Evolutionary conservation across 1,140 invertebrate genomes (phyloP).

Genomic region (Heliconius melpomene): DNA sequence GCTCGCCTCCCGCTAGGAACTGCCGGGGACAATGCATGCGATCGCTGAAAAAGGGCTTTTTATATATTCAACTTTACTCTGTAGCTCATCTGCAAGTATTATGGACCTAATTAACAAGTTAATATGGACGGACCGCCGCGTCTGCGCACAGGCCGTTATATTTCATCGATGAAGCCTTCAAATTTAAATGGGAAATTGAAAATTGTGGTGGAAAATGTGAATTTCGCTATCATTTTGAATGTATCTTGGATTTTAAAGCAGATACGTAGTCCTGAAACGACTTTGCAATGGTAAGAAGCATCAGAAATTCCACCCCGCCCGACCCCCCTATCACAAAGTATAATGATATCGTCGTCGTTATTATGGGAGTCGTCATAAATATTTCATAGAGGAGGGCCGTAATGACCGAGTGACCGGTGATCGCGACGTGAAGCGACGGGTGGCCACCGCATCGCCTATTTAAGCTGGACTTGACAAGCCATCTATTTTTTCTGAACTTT

Average conservation of each 20-base stretch:
- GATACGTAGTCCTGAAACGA: slow-evolving; percentile 58
- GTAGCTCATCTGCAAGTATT: slow-evolving; percentile 93
- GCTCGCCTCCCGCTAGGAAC: slow-evolving; percentile 82
- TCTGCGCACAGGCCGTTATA: slow-evolving; percentile 60
- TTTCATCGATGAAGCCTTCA: slow-evolving; percentile 28
- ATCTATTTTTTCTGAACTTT: slow-evolving; percentile 1
- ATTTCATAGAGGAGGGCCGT: slow-evolving; percentile 80
- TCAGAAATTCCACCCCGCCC: slow-evolving; percentile 80
- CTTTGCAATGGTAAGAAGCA: slow-evolving; percentile 82
- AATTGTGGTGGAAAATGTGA: slow-evolving; percentile 31
- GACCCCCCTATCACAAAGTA: slow-evolving; percentile 81
- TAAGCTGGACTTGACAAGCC: neutral
- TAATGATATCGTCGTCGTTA: slow-evolving; percentile 82
- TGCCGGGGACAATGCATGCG: slow-evolving; percentile 78
- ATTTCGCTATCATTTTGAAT: slow-evolving; percentile 45
- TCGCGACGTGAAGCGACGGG: slow-evolving; percentile 47
- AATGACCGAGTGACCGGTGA: slow-evolving; percentile 77
- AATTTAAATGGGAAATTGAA: slow-evolving; percentile 40
- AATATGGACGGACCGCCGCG: slow-evolving; percentile 86
- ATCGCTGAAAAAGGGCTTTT: slow-evolving; percentile 83
- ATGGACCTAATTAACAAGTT: slow-evolving; percentile 94
- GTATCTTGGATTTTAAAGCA: slow-evolving; percentile 60
- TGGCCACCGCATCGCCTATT: slow-evolving; percentile 34
- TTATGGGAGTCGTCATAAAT: slow-evolving; percentile 81
- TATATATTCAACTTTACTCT: slow-evolving; percentile 82